Evolutionary conservation across 1,140 invertebrate species (phyloP).

Genomic region (Hyles euphorbiae): DNA sequence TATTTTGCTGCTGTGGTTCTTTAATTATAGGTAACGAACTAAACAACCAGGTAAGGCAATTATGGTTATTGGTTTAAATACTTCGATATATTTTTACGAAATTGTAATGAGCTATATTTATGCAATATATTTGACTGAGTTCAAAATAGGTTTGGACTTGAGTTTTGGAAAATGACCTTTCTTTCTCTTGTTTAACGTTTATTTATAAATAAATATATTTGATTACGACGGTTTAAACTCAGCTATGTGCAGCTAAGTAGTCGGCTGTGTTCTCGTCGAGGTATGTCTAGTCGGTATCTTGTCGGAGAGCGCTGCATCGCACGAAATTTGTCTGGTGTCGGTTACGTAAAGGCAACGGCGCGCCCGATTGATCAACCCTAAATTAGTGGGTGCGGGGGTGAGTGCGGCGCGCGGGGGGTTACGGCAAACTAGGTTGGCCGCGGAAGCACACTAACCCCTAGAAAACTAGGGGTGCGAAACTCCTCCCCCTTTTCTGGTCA

Average conservation of each 20-base stretch:
- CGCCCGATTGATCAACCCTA: constrained; percentile 71
- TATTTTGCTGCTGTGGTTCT: too few relatives aligned
- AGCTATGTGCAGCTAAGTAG: neutral
- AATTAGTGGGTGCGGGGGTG: constrained; percentile 65
- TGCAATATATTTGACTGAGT: too few relatives aligned
- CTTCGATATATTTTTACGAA: too few relatives aligned
- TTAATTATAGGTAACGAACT: too few relatives aligned
- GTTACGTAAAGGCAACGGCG: constrained; percentile 53
- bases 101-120: too few relatives aligned
- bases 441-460: constrained; percentile 74
- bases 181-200: too few relatives aligned
- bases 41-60: too few relatives aligned
- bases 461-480: constrained; percentile 74
- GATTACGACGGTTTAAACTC: neutral
- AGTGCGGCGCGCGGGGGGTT: constrained; percentile 39
- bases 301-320: constrained; percentile 4
- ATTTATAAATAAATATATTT: too few relatives aligned
- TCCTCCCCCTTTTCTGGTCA: constrained; percentile 74
- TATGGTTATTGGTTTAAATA: too few relatives aligned
- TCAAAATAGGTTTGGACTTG: too few relatives aligned
- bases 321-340: constrained; percentile 40
- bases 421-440: constrained; percentile 71
- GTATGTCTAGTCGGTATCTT: neutral
- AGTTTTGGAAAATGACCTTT: too few relatives aligned
- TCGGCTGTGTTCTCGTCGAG: neutral